Conservation (phyloP, 2,888 invertebrate genomes). For the Emesis furor region DNA sequence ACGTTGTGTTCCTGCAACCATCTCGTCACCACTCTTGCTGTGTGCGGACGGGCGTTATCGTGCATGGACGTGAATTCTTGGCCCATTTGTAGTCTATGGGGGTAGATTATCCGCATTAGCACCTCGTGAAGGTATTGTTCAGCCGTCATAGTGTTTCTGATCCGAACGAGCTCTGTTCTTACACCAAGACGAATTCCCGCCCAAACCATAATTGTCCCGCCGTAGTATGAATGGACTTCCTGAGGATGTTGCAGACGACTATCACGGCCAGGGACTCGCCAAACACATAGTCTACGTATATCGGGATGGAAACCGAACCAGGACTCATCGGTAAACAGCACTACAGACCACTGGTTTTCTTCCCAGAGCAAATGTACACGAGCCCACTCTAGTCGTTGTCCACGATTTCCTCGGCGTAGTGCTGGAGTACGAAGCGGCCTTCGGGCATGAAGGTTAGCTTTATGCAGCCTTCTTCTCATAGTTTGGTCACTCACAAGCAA, state of each 20-base stretch:
- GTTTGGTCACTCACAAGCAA: constrained; percentile 60
- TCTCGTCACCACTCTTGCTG: constrained; percentile 16
- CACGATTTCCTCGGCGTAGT: constrained; percentile 12
- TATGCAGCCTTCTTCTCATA: constrained; percentile 58
- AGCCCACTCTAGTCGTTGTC: constrained; percentile 10
- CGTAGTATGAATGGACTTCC: no score
- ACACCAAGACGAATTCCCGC: no score
- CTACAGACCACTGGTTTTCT: constrained; percentile 4
- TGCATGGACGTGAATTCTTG: no score
- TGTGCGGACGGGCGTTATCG: no score
- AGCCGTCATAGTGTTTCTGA: no score
- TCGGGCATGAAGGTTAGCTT: constrained; percentile 56
- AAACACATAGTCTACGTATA: not conserved
- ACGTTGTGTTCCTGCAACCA: constrained; percentile 27
- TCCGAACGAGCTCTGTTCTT: no score
- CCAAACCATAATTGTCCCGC: no score
- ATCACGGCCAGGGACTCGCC: no score
- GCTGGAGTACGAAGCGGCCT: constrained; percentile 51
- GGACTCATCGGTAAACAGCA: constrained; percentile 12
- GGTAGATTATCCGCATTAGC: not conserved
- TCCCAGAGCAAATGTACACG: no score
- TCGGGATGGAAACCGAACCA: no score
- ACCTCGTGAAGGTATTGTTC: not conserved
- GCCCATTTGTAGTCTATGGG: no score
- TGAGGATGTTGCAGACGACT: no score